phyloP scores from a whole-genome alignment of 2,113 vertebrate genomes.

The Sclerurus mexicanus region DNA sequence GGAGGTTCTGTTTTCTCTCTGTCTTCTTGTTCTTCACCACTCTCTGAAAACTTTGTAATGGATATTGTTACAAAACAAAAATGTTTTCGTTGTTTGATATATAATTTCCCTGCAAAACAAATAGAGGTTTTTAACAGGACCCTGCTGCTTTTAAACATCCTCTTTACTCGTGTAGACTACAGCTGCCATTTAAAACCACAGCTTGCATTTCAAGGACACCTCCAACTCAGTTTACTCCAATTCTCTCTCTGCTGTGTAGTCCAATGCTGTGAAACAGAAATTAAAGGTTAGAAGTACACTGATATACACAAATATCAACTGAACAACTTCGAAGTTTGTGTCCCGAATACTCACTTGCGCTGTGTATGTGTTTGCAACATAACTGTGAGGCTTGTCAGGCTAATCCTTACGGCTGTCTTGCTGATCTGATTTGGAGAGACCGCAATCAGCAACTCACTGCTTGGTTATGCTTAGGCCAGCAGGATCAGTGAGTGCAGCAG shows the following conservation, averaged over 20 bases:
- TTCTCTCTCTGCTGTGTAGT: not conserved
- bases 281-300: not conserved
- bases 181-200: not conserved
- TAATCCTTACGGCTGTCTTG: fast-evolving
- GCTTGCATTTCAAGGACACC: not conserved
- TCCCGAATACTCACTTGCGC: fast-evolving
- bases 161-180: not conserved
- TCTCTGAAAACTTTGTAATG: slow-evolving; percentile 12
- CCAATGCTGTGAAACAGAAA: not conserved
- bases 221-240: not conserved
- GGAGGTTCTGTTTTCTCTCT: not conserved
- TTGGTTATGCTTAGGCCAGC: not conserved
- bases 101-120: not conserved
- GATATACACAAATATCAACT: not conserved
- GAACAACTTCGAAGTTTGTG: not conserved
- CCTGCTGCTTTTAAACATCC: not conserved
- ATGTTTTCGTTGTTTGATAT: not conserved
- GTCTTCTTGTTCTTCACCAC: not conserved
- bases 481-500: not conserved
- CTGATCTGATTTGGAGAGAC: not conserved
- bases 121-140: not conserved
- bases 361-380: fast-evolving
- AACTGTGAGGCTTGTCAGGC: not conserved
- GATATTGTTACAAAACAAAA: not conserved
- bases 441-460: not conserved